Percentiles rank a stretch among this genome's conserved stretches.
These are phyloP conservation scores for Neoitamus cyanurus DNA, from an alignment of 2,888 invertebrate species.

Conservation along the genomic window DNA sequence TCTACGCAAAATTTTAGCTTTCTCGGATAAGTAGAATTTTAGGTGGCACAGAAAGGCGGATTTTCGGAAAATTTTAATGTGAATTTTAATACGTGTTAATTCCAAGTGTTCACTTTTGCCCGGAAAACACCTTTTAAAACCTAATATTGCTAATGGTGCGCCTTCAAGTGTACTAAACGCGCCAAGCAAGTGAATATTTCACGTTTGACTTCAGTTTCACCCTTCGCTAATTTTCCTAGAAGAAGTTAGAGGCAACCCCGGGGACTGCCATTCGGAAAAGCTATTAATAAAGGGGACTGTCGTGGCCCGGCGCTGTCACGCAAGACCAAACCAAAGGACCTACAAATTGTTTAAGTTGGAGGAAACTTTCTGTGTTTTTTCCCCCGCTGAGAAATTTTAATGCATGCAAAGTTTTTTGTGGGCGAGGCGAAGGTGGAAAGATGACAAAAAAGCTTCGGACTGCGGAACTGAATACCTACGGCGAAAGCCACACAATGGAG, in stretches of 20 bases:
- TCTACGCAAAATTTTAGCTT: too few relatives aligned
- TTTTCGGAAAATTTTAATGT: too few relatives aligned
- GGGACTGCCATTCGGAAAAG: conserved; percentile 10
- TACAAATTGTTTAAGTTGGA: conserved; percentile 45
- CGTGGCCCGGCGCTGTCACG: conserved; percentile 23
- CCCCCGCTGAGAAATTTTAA: conserved; percentile 36
- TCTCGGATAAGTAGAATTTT: too few relatives aligned
- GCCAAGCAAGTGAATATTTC: neutral
- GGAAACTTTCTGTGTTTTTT: conserved; percentile 32
- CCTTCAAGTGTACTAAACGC: neutral
- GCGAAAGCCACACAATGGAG: conserved; percentile 1
- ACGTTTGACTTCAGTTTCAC: conserved; percentile 10
- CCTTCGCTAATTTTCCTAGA: neutral
- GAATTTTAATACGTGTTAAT: too few relatives aligned
- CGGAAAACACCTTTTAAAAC: neutral
- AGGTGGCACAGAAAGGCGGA: too few relatives aligned
- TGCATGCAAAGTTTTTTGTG: conserved; percentile 39
- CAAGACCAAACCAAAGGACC: conserved; percentile 33
- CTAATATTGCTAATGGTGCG: neutral
- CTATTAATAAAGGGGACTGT: conserved; percentile 42
- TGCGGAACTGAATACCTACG: conserved; percentile 21
- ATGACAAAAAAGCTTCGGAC: conserved; percentile 41
- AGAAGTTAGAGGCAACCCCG: neutral
- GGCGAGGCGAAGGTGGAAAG: conserved; percentile 29
- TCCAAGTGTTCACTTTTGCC: too few relatives aligned